Evolutionary conservation across 2,797 vertebrate species (phyloP).

Genomic region (Poeciliopsis presidionis): DNA sequence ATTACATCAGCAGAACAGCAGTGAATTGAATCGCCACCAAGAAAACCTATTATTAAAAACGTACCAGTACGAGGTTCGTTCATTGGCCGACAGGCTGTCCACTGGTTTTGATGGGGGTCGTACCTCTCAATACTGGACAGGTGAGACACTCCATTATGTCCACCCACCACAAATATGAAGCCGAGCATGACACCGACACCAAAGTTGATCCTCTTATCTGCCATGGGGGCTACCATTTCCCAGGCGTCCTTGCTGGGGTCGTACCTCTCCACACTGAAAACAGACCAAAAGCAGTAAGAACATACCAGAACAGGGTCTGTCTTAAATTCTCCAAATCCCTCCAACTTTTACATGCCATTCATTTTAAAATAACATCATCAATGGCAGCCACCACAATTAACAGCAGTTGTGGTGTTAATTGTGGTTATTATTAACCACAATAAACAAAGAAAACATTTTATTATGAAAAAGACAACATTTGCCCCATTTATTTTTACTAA

Average conservation of each 20-base stretch:
- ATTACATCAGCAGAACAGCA: not conserved
- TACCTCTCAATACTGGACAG: slow-evolving; percentile 97
- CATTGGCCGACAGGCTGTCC: slow-evolving; percentile 98
- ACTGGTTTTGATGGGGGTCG: slow-evolving; percentile 97
- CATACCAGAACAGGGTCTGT: not conserved
- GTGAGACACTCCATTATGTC: slow-evolving; percentile 97
- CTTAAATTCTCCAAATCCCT: not conserved
- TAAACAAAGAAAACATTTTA: not conserved
- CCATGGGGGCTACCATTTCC: slow-evolving; percentile 97
- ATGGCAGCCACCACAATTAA: not conserved
- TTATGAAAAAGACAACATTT: not conserved
- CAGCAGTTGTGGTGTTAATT: too few species aligned
- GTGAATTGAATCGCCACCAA: not conserved
- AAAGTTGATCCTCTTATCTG: slow-evolving; percentile 97
- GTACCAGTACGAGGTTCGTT: slow-evolving; percentile 96
- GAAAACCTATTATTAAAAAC: slow-evolving; percentile 25
- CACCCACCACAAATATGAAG: slow-evolving; percentile 97
- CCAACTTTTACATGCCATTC: not conserved
- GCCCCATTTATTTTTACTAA: not conserved
- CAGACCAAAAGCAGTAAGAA: slow-evolving; percentile 14
- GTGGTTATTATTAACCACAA: too few species aligned
- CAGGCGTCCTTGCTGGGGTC: slow-evolving; percentile 96
- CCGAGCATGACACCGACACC: slow-evolving; percentile 96
- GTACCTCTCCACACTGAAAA: slow-evolving; percentile 91
- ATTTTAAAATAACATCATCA: not conserved